These are phyloP conservation scores for Lithobius niger DNA, from an alignment of 1,140 invertebrate species.

Conservation along the genomic window DNA sequence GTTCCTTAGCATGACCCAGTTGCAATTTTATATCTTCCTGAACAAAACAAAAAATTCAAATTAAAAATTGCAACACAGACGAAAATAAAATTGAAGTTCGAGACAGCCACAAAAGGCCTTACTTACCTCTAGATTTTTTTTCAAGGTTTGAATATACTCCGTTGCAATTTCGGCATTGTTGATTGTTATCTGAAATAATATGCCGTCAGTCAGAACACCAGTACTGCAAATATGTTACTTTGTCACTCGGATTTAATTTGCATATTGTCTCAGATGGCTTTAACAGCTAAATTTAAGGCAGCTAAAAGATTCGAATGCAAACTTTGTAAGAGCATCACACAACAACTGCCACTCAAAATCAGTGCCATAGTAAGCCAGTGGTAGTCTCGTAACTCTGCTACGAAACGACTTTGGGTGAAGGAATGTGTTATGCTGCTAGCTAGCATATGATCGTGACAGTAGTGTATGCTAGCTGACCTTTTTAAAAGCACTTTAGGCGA, in stretches of 20 bases:
- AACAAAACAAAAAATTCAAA: conserved; percentile 11
- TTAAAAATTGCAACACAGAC: conserved; percentile 9
- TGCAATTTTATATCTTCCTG: conserved; percentile 32
- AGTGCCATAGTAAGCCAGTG: no score
- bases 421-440: no score
- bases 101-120: neutral
- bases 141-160: conserved; percentile 50
- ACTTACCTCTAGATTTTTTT: conserved; percentile 31
- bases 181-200: conserved; percentile 52
- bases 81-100: conserved; percentile 7
- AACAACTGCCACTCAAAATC: no score
- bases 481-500: no score
- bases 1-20: conserved; percentile 28
- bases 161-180: conserved; percentile 87
- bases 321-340: no score
- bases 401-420: no score
- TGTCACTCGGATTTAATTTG: conserved; percentile 1
- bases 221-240: neutral
- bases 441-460: no score
- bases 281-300: no score
- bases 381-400: no score
- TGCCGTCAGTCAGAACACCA: conserved; percentile 10
- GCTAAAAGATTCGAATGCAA: no score
- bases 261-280: no score
- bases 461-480: no score